Conservation (phyloP, 2,888 invertebrate genomes). For the Diarsia brunnea region DNA sequence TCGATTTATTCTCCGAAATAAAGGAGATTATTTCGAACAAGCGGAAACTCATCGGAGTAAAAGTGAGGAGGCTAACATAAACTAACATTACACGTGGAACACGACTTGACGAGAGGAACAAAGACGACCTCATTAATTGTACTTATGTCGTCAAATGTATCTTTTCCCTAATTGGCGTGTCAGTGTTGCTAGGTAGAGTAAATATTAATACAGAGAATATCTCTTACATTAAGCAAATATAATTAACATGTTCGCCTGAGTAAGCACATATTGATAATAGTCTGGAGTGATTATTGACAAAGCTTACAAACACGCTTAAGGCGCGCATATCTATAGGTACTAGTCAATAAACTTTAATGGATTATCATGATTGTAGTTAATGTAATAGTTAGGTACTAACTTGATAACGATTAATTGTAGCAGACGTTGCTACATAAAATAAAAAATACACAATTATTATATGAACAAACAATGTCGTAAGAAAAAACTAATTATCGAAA, state of each 20-base stretch:
- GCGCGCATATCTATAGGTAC: background rate
- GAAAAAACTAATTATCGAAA: background rate
- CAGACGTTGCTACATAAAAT: background rate
- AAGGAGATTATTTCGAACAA: slow-evolving; percentile 69
- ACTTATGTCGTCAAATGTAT: slow-evolving; percentile 29
- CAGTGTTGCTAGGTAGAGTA: background rate
- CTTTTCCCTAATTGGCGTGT: slow-evolving; percentile 2
- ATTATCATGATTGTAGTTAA: background rate
- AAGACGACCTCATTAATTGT: slow-evolving; percentile 41
- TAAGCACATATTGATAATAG: slow-evolving; percentile 3
- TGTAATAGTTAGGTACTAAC: background rate
- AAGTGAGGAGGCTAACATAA: slow-evolving; percentile 47
- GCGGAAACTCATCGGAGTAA: slow-evolving; percentile 65
- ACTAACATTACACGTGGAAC: slow-evolving; percentile 42
- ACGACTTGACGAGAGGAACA: slow-evolving; percentile 33
- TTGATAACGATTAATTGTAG: background rate
- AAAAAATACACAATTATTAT: background rate
- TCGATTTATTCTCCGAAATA: slow-evolving; percentile 68
- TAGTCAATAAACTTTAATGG: slow-evolving; percentile 7
- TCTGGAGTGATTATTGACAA: slow-evolving; percentile 21
- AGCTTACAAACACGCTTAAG: background rate
- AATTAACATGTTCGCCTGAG: slow-evolving; percentile 2
- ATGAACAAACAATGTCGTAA: background rate
- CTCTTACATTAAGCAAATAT: slow-evolving; percentile 18
- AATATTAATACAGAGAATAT: slow-evolving; percentile 9